phyloP scores from a whole-genome alignment of 2,888 invertebrate genomes.

The Brachyptera risi region DNA sequence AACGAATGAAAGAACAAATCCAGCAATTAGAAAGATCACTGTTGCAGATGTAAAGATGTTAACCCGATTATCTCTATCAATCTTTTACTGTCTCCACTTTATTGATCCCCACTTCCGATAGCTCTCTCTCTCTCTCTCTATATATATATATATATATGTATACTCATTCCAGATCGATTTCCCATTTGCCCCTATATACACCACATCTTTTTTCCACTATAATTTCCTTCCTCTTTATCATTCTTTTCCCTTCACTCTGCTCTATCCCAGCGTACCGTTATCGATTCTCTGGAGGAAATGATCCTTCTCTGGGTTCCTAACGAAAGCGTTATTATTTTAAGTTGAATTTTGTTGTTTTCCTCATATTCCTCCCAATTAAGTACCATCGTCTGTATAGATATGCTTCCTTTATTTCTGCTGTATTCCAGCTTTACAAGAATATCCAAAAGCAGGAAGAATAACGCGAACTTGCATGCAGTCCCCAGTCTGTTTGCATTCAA shows the following conservation, averaged over 20 bases:
- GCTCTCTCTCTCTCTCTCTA: no score
- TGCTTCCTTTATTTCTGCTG: not conserved
- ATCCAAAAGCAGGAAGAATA: slow-evolving; percentile 1
- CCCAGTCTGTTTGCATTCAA: no score
- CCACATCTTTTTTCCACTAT: not conserved
- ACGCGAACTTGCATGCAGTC: no score
- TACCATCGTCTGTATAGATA: not conserved
- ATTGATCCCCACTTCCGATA: not conserved
- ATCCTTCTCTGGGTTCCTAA: not conserved
- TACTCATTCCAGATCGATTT: slow-evolving; percentile 11
- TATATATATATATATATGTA: not conserved
- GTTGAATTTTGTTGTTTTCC: slow-evolving; percentile 5
- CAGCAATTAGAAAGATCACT: not conserved
- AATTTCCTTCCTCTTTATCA: not conserved
- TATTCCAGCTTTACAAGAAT: not conserved
- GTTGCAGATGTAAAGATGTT: slow-evolving; percentile 9
- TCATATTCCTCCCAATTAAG: slow-evolving; percentile 11
- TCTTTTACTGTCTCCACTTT: slow-evolving; percentile 10
- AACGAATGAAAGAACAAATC: not conserved
- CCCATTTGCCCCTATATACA: slow-evolving; percentile 8
- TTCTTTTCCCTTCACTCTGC: not conserved
- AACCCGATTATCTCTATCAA: slow-evolving; percentile 6
- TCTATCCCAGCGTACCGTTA: not conserved
- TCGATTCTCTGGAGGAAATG: not conserved
- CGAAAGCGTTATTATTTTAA: not conserved